Base-by-base conservation (phyloP, 2,113 vertebrate genomes). In the Tympanuchus pallidicinctus region DNA sequence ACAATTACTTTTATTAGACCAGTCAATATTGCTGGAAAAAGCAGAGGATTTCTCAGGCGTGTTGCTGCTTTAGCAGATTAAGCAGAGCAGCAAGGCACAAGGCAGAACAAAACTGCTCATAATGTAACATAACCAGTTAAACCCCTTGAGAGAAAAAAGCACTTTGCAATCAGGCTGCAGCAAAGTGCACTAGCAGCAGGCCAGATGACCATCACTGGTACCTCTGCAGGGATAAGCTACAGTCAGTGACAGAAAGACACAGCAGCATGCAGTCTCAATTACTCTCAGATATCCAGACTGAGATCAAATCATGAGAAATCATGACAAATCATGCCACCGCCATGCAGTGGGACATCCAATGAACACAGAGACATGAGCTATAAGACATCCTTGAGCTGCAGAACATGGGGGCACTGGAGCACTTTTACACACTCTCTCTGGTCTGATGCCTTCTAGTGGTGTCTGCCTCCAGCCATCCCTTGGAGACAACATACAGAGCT, bases 11-110 rank as follows among this genome's bases (percentile, higher is more conserved):
- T 24, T 30, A 50, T 50, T 60, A 90, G 36, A 34, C 69, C 52
- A 81, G 61, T 3, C 32, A 36, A 36, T 3, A 71, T 6, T 22
- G 38, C 52, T 67, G 48, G 57, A 47, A 84, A 89, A 86, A 82
- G 57, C 83, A 86, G 72, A 77, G 52, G 19, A 75, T 43, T 71
- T 92, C 84, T 84, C 91, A 85, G 81, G 84, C 52, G 74, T 28
- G 1, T 9, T 38, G 28, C 52, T 90, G 69, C 54, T 81, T 90
- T 38, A 74, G 56, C n/a, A 92, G 80, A 66, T 78, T n/a, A 94
- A 65, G 74, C 65, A 86, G 88, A 82, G 57, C n/a, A 71, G 34
- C 47, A 52, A 52, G 34, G n/a, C 67, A 72, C 22, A 63, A 57
- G 21, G 56, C 28, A 90, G 90, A 87, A 80, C 50, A 88, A 45